Base-by-base conservation (phyloP, 2,113 vertebrate species). In the Tamias sibiricus region DNA sequence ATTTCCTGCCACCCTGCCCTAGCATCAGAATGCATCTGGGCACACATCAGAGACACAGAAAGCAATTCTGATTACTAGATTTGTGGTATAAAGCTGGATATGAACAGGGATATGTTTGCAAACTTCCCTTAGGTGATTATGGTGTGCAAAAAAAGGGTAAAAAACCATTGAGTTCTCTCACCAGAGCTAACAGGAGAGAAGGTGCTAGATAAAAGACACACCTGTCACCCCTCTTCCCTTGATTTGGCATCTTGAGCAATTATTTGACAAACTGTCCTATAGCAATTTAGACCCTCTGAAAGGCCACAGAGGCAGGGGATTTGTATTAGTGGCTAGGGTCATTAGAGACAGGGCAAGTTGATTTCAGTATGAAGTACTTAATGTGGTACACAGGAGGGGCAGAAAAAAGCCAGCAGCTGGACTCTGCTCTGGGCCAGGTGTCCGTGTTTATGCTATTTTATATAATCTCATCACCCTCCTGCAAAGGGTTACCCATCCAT, bases 401-500 rank as follows among this genome's bases (percentile, higher is more conserved):
- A 26, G 71, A 72, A 62, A 47, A 11, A 32, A 8, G 40, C n/a
- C 47, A 11, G 6, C 0, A 19, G 20, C 20, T n/a, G 3, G 57
- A 74, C 47, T 30, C 35, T n/a, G 47, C n/a, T 7, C 1, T 4
- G 20, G 17, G 19, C 3, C 2, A 0, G 1, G 9, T 7, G 22
- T 44, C 30, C 87, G 81, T 19, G 30, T 52, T 11, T 20, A 42
- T 12, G 19, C 81, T 35, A 5, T 1, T 59, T 54, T 54, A 6
- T 47, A 79, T 54, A 42, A 9, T 71, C 69, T n/a, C 14, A 40
- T 52, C 28, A 37, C 40, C 0, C 2, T 2, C n/a, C 92, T 30
- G 40, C 32, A 32, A 30, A 24, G 52, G 30, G 49, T 3, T 0
- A 26, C 24, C 32, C 13, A 4, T 44, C 62, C 42, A 35, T 52